Conservation (phyloP, 53 echinoderm and acorn worm species). For the Paracentrotus lividus region DNA sequence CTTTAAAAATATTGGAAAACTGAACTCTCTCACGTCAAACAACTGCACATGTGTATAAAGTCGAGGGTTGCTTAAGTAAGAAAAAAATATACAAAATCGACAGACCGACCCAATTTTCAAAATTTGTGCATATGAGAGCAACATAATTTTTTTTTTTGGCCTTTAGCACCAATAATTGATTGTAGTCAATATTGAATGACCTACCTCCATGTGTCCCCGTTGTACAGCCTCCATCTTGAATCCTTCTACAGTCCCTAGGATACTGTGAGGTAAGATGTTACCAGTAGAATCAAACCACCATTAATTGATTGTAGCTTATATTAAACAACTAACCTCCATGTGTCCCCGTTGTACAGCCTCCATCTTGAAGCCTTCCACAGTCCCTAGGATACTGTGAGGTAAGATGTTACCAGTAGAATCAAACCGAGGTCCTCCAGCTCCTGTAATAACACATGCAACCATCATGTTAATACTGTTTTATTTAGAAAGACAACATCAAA, state of each 20-base stretch:
- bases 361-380: slow-evolving; percentile 89
- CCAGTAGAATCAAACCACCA: slow-evolving; percentile 89
- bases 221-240: slow-evolving; percentile 89
- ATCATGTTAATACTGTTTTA: too few relatives aligned
- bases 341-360: slow-evolving; percentile 87
- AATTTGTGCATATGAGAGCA: too few relatives aligned
- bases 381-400: slow-evolving; percentile 95
- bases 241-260: slow-evolving; percentile 91
- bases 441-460: slow-evolving; percentile 73
- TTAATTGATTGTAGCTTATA: background rate
- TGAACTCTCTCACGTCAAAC: too few relatives aligned
- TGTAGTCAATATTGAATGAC: background rate
- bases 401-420: slow-evolving; percentile 87
- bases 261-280: slow-evolving; percentile 92
- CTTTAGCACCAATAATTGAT: too few relatives aligned
- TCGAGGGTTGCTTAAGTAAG: too few relatives aligned
- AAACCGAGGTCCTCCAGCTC: slow-evolving; percentile 88
- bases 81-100: too few relatives aligned
- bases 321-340: slow-evolving; percentile 74
- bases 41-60: too few relatives aligned
- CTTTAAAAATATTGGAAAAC: too few relatives aligned
- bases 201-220: slow-evolving; percentile 87
- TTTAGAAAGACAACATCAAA: too few relatives aligned
- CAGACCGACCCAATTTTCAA: too few relatives aligned
- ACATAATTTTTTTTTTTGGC: too few relatives aligned